Evolutionary conservation across 2,113 vertebrate species (phyloP).

Genomic region (Cairina moschata): DNA sequence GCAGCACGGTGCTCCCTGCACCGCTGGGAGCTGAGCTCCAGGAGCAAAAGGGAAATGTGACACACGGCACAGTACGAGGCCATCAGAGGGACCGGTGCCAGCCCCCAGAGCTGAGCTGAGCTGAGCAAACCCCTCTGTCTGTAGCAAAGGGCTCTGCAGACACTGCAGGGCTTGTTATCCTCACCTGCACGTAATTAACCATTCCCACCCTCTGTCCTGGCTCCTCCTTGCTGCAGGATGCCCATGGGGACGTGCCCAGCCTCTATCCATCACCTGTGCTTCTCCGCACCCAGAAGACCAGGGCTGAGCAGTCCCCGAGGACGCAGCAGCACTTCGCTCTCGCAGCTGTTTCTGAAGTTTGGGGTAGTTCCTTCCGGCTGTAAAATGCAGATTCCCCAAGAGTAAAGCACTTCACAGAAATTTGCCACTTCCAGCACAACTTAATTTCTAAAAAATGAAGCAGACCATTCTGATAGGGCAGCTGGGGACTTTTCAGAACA

Average conservation of each 20-base stretch:
- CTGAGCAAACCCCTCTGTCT: not conserved
- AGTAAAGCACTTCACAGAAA: not conserved
- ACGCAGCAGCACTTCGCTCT: not conserved
- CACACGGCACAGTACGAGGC: not conserved
- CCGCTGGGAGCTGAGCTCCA: rapidly evolving
- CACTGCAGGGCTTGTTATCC: not conserved
- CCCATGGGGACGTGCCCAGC: not conserved
- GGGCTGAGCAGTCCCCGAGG: not conserved
- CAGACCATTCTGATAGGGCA: not conserved
- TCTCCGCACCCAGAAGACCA: rapidly evolving
- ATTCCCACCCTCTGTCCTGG: not conserved
- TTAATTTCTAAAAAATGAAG: not conserved
- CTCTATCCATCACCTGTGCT: not conserved
- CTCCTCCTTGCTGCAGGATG: not conserved
- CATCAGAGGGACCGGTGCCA: rapidly evolving
- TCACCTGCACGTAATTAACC: not conserved
- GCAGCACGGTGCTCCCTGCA: rapidly evolving
- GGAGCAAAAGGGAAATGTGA: rapidly evolving
- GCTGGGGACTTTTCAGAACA: constrained; percentile 1
- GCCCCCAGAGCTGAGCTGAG: not conserved
- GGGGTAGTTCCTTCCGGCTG: not conserved
- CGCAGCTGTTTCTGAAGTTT: not conserved
- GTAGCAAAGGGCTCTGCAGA: rapidly evolving
- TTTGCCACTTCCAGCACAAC: not conserved
- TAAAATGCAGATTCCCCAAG: not conserved